Base-by-base conservation (phyloP, 2,888 invertebrate genomes). In the Pristionchus arcanus region DNA sequence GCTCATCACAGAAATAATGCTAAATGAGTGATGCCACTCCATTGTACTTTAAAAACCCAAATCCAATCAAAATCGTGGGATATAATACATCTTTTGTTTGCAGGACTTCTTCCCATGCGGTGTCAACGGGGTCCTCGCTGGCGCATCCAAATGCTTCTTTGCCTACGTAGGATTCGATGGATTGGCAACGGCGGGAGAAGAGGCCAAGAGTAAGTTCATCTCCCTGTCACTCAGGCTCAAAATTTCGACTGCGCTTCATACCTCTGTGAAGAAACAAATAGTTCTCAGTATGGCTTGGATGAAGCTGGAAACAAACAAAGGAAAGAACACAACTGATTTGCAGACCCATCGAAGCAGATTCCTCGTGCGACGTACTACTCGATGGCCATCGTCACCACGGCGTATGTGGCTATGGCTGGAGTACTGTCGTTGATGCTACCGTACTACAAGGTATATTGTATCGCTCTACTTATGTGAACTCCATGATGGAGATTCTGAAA, bases 401-500 rank as follows among this genome's bases (percentile, higher is more conserved):
- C 92, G 16, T 93, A 93, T 88, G 90, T 93, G 31, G 68, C 92
- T 34, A 92, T 93, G 91, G 90, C 90, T 16, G 91, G 91, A 31
- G 87, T 91, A 13, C 84, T 93, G 28, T 91, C 92, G 25, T 74
- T 93, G 37, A 92, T 93, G 92, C 85, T 92, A n/a, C 93, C 93
- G 0, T 93, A 92, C 89, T 90, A 92, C 86, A 89, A 92, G 90
- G 92, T 92, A 55, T 66, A 66, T 28, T 21, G 11, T 11, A n/a
- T 28, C 66, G 3, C 28, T 25, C 63, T 16, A 16, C 63, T 25
- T 11, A 11, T 15, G 15, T 53, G 53, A 53, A 53, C 53, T 53
- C 11, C 7, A 11, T 53, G 53, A 7, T 53, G 53, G 7, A 53
- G 15, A 53, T 15, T 11, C 11, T 53, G 53, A n/a, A n/a, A n/a